A percentile compares a stretch with the other conserved stretches of the same genome.
These are phyloP conservation scores for Apodemus agrarius DNA, from an alignment of 2,797 vertebrate genomes.

Conservation along the genomic window DNA sequence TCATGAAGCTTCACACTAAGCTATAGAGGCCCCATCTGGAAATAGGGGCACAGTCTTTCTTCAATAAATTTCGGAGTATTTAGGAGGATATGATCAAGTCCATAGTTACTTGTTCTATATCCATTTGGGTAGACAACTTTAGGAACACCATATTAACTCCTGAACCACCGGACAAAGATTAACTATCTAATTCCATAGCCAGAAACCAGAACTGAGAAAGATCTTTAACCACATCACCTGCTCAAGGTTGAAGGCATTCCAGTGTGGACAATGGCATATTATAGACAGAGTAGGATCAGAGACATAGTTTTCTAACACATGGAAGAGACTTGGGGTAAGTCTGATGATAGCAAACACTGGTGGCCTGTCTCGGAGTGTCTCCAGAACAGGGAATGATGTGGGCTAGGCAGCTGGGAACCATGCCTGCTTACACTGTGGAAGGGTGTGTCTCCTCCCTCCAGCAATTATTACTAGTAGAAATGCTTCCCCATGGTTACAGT, in stretches of 20 bases:
- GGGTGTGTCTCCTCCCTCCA: background rate
- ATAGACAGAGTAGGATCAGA: background rate
- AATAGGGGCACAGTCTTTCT: background rate
- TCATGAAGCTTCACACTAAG: background rate
- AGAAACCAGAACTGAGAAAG: background rate
- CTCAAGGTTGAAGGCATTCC: background rate
- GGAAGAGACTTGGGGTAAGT: background rate
- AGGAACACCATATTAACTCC: background rate
- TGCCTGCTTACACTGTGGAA: background rate
- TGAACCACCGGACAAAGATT: background rate
- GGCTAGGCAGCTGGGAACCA: background rate
- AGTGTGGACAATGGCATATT: background rate
- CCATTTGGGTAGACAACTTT: background rate
- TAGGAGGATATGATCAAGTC: background rate
- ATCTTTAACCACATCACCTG: background rate
- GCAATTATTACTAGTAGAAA: background rate
- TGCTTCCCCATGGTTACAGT: background rate
- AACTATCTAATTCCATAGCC: background rate
- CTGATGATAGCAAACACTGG: background rate
- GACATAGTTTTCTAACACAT: background rate
- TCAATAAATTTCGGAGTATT: background rate
- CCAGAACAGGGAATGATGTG: too few relatives aligned
- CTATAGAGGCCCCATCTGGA: background rate
- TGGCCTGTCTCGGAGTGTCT: background rate
- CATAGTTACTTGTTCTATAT: background rate